Base-by-base conservation (phyloP, 2,888 invertebrate species). In the Lithodes maja region DNA sequence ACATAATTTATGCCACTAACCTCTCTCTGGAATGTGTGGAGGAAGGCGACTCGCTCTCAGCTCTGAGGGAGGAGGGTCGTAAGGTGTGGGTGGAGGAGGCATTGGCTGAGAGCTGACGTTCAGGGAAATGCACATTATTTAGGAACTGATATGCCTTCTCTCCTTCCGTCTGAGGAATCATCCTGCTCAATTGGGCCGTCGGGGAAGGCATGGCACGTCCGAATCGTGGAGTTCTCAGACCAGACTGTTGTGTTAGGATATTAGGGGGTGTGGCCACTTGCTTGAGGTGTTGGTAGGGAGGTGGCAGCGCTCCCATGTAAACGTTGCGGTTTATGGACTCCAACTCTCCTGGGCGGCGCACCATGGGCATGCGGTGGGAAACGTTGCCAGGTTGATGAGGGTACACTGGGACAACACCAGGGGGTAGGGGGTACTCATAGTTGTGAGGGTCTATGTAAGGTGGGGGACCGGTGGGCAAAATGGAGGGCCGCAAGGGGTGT, bases 111-210 rank as follows among this genome's bases (percentile, higher is more conserved):
- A 87, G 87, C n/a, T 89, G 85, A 5, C 86, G 85, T 54, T 90
- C 88, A n/a, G 90, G 90, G 68, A 90, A 88, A 81, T 90, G 90
- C 7, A 90, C 88, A 69, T 90, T 90, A 75, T 87, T 90, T 33
- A 90, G 55, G 61, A 88, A 90, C 84, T 89, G 88, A 50, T 83
- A 88, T 33, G 89, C 78, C 49, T 89, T 89, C 54, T 89, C 89
- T 55, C 88, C 88, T 69, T 89, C 88, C 52, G 74, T 81, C 12
- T 85, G 88, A 12, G 88, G 68, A 49, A 79, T 75, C 12, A 85
- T 74, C 74, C 80, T 55, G 61, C 81, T 78, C 9, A 80, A 68
- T 50, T 84, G 88, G n/a, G 61, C n/a, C 3, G 85, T 33, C 9
- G 85, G 88, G 15, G 81, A 50, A 1, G 75, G 75, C 61, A 85